Evolutionary conservation across 2,113 vertebrate genomes (phyloP).

Genomic region (Narcine bancroftii): DNA sequence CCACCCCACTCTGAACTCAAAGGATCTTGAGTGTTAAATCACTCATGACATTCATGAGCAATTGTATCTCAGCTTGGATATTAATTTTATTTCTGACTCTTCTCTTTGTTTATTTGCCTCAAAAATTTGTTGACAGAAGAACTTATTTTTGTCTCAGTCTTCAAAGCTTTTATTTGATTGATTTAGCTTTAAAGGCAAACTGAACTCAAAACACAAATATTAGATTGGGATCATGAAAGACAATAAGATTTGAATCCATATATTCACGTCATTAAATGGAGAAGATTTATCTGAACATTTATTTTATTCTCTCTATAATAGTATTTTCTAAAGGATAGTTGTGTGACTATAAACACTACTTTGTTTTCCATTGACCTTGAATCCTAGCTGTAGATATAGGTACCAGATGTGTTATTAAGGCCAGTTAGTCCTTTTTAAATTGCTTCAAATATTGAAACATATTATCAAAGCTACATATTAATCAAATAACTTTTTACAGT

Average conservation of each 20-base stretch:
- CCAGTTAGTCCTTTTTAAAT: background rate
- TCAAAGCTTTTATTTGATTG: constrained; percentile 9
- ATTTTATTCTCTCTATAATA: background rate
- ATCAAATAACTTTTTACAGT: background rate
- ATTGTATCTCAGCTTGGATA: background rate
- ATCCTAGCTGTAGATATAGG: constrained; percentile 2
- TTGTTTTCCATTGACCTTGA: constrained; percentile 20
- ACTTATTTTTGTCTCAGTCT: background rate
- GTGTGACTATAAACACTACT: background rate
- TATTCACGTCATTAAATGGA: background rate
- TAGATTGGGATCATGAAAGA: constrained; percentile 27
- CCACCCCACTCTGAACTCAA: constrained; percentile 11
- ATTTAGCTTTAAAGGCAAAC: constrained; percentile 15
- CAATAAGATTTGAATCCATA: background rate
- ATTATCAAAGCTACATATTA: background rate
- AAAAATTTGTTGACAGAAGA: constrained; percentile 12
- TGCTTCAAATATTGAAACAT: background rate
- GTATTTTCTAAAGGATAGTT: background rate
- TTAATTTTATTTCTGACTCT: constrained; percentile 14
- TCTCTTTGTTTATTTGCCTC: constrained; percentile 4
- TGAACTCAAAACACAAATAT: background rate
- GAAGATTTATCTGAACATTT: background rate
- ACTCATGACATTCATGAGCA: background rate
- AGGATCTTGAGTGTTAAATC: background rate
- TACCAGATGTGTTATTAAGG: constrained; percentile 20